phyloP scores from a whole-genome alignment of 2,113 vertebrate species.

The Phylloscopus trochilus region DNA sequence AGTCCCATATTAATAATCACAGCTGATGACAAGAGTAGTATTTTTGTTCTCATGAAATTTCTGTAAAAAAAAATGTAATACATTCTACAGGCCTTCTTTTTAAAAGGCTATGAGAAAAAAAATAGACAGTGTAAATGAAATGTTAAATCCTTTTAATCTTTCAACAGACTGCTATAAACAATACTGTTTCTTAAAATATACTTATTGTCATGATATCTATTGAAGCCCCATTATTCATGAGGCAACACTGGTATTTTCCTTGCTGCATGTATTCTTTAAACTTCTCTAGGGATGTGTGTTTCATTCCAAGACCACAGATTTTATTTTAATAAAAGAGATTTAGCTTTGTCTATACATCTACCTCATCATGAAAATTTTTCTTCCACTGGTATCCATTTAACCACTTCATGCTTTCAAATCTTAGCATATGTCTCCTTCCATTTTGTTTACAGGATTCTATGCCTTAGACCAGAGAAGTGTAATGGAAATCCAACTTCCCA shows the following conservation, averaged over 20 bases:
- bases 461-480: neutral
- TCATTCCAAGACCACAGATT: constrained; percentile 49
- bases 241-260: constrained; percentile 40
- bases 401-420: neutral
- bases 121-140: constrained; percentile 16
- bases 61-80: neutral
- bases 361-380: neutral
- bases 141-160: constrained; percentile 27
- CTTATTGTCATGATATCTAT: constrained; percentile 25
- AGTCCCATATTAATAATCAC: constrained; percentile 11
- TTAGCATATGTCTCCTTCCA: neutral
- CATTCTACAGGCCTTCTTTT: neutral
- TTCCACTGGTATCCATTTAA: neutral
- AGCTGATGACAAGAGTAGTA: neutral
- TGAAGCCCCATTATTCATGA: constrained; percentile 38
- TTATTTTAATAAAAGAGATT: constrained; percentile 45
- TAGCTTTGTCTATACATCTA: constrained; percentile 18
- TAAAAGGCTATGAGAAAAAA: neutral
- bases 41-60: neutral
- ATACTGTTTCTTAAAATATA: constrained; percentile 28
- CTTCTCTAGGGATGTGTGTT: constrained; percentile 4
- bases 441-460: constrained; percentile 4
- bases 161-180: constrained; percentile 17
- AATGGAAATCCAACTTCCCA: constrained; percentile 16
- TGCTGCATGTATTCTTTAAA: constrained; percentile 20